Evolutionary conservation across 2,888 invertebrate species (phyloP), one percentile per base, ranked within the genome.

Genomic region (Stomorhina lunata): DNA sequence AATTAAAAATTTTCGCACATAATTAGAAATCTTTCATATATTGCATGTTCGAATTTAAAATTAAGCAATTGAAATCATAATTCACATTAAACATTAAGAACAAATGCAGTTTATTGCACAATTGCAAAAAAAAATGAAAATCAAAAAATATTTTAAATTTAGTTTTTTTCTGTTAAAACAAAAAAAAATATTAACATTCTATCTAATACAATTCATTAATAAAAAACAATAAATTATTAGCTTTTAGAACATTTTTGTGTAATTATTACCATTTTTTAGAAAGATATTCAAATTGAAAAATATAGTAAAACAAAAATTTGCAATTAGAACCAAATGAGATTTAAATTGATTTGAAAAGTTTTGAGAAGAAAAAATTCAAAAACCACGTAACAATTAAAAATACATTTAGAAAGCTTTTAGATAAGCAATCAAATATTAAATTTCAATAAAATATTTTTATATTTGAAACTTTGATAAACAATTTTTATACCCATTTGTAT

Each of bases 21-120:
- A 34, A 32, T 22, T 37, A 68, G 25, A 37, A 53, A 37, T 68
- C 72, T 61, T 72, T 72, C 72, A 72, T 61, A 61, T 27, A 61
- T 61, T 27, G 72, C 72, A 37, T 72, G 72, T 37, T 61, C 25
- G 37, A 61, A 15, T 27, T 25, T 2, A 61, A 61, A 45, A 34
- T 45, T 57, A 20, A 29, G 57, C n/a, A 71, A 71, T 45, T 25
- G 7, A 43, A 57, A 71, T 20, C 57, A 45, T 57, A 59, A 57
- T 48, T 66, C 15, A 50, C 32, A 9, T 45, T 66, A 32, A 66
- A 53, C 32, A n/a, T 4, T 2, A 0, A 43, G 12, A 61, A 27
- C 10, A n/a, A 50, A 17, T n/a, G n/a, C n/a, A n/a, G 20, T 48
- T 12, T 29, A 45, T 27, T 43, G 20, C 12, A 27, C 32, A 45